These are phyloP conservation scores for Leptinotarsa peninsularis DNA, from an alignment of 2,888 invertebrate species.

Conservation along the genomic window DNA sequence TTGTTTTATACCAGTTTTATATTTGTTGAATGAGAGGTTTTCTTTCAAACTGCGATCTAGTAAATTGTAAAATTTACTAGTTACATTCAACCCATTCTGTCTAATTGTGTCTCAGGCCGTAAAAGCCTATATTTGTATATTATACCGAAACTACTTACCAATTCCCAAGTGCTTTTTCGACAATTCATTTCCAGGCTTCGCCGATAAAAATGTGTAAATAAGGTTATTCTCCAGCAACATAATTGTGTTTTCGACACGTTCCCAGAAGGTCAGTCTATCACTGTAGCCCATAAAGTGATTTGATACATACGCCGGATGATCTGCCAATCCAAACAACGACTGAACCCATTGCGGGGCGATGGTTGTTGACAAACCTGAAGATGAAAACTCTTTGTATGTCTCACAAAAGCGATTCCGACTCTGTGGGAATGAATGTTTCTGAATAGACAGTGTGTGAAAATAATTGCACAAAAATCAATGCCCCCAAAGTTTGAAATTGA, in stretches of 20 bases:
- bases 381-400: not conserved
- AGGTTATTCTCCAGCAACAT: constrained; percentile 40
- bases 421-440: no score
- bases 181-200: constrained; percentile 41
- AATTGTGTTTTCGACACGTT: constrained; percentile 64
- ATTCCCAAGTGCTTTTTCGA: constrained; percentile 66
- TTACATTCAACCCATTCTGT: not conserved
- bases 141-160: not conserved
- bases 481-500: no score
- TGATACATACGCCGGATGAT: constrained; percentile 66
- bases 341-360: constrained; percentile 67
- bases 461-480: no score
- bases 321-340: constrained; percentile 66
- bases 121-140: no score
- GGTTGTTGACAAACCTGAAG: constrained; percentile 30
- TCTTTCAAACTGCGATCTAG: no score
- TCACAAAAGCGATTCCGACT: no score
- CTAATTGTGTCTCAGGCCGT: no score
- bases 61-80: no score
- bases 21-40: no score
- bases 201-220: constrained; percentile 27
- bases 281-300: constrained; percentile 63
- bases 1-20: no score
- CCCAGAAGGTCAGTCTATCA: constrained; percentile 56
- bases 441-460: no score